phyloP scores from a whole-genome alignment of 2,797 vertebrate species.

The Mergus octosetaceus region DNA sequence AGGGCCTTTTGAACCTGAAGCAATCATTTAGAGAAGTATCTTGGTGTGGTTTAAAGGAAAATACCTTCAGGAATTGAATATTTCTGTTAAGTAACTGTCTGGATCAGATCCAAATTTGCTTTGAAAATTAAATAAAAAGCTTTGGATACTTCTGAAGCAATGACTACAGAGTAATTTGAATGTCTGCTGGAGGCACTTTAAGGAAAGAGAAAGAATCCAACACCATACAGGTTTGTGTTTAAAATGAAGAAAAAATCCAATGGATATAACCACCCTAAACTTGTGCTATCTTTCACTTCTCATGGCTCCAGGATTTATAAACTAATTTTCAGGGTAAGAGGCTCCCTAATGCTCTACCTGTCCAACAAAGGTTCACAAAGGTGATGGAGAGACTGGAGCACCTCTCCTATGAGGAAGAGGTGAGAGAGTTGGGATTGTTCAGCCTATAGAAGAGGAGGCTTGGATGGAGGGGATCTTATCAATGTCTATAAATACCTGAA shows the following conservation, averaged over 20 bases:
- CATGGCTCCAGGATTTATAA: background rate
- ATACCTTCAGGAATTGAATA: background rate
- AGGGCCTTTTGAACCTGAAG: background rate
- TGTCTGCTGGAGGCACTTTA: background rate
- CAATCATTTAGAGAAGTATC: background rate
- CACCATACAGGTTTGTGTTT: background rate
- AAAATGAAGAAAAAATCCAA: background rate
- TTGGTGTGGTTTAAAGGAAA: background rate
- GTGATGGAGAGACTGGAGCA: background rate
- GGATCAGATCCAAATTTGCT: slow-evolving; percentile 26
- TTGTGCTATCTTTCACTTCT: background rate
- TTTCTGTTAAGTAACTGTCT: background rate
- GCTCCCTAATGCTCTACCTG: background rate
- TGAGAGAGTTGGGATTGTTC: background rate
- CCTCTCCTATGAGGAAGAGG: background rate
- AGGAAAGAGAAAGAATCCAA: background rate
- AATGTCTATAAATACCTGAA: background rate
- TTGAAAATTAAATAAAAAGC: slow-evolving; percentile 31
- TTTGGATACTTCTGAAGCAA: background rate
- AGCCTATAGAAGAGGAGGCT: background rate
- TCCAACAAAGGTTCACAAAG: background rate
- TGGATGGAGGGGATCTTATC: background rate
- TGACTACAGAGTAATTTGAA: background rate
- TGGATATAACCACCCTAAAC: background rate
- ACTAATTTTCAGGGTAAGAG: background rate